Evolutionary conservation across 2,113 vertebrate genomes (phyloP), one percentile per base, ranked within the genome.

Genomic region (Ploceus nigricollis): DNA sequence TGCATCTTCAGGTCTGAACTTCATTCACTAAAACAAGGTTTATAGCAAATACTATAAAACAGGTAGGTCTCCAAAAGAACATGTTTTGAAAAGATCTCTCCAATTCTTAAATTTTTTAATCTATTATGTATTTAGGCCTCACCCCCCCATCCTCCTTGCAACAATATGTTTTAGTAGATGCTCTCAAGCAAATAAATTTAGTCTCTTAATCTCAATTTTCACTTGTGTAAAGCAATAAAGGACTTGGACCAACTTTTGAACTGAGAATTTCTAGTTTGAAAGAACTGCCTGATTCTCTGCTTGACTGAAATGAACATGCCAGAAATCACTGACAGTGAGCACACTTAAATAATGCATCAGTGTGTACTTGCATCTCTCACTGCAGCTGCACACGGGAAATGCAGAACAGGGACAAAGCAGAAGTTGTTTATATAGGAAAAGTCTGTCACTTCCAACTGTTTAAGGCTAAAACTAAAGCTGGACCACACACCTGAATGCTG

Each of bases 221-320:
- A 66, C 24, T 70, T 60, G 35, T 0, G 0, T 48, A 64, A 89
- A 96, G 33, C 31, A 70, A 42, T 23, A 66, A 68, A 44, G 53
- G 23, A 57, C 33, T 71, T n/a, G n/a, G n/a, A n/a, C n/a, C n/a
- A 66, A 63, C 19, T 89, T 94, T 64, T 53, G 47, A 93, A 84
- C 45, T 21, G 23, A 81, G 21, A 71, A 61, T 45, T 82, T 68
- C 65, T 37, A 27, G 3, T 40, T 63, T 77, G 35, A 73, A 82
- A 79, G 45, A 73, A 91, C 54, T 78, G 54, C 15, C 60, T 90
- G 23, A 47, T 94, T 48, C 61, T 54, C 64, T 89, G 58, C 58
- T 64, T 71, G 44, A 56, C n/a, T 45, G 31, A 83, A 51, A 87
- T 11, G 24, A 76, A 75, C 18, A 44, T 21, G 54, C 27, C 20